A percentile compares a stretch with the other conserved stretches of the same genome.
Evolutionary conservation across 2,888 invertebrate species (phyloP).

Genomic region (Drosophila cracens): DNA sequence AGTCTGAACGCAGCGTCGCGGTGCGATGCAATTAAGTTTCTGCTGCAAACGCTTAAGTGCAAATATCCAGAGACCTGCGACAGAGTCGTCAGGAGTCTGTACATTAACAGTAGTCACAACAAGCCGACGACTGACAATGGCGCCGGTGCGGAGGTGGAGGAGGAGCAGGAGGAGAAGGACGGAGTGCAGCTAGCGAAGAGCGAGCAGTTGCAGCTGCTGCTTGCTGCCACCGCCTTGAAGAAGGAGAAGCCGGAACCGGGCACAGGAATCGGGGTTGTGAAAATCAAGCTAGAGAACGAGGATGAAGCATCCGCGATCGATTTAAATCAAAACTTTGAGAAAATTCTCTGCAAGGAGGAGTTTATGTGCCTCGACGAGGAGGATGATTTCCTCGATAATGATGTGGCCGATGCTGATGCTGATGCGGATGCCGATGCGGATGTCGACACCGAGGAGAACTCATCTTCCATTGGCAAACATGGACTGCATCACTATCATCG

Average conservation of each 20-base stretch:
- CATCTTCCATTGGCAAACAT: slow-evolving; percentile 73
- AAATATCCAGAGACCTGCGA: slow-evolving; percentile 84
- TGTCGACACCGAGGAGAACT: slow-evolving; percentile 61
- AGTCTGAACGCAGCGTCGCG: slow-evolving; percentile 81
- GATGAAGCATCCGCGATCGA: slow-evolving; percentile 63
- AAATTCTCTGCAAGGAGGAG: slow-evolving; percentile 85
- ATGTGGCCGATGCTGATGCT: slow-evolving; percentile 41
- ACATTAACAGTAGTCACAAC: slow-evolving; percentile 65
- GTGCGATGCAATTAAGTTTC: slow-evolving; percentile 84
- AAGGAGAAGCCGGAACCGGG: slow-evolving; percentile 81
- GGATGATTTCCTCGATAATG: slow-evolving; percentile 73
- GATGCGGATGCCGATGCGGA: slow-evolving; percentile 53
- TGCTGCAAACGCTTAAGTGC: slow-evolving; percentile 82
- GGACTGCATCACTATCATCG: slow-evolving; percentile 42
- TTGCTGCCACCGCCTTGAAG: slow-evolving; percentile 73
- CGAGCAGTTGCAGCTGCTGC: slow-evolving; percentile 72
- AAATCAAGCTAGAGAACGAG: slow-evolving; percentile 48
- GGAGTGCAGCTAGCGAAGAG: slow-evolving; percentile 68
- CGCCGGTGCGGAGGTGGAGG: slow-evolving; percentile 9
- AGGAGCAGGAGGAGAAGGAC: background rate
- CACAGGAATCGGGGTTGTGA: slow-evolving; percentile 28
- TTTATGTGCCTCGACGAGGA: slow-evolving; percentile 84
- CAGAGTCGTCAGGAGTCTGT: slow-evolving; percentile 81
- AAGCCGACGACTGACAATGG: slow-evolving; percentile 72
- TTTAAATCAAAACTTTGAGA: slow-evolving; percentile 85